Percentiles rank a stretch among this genome's conserved stretches.
phyloP scores from a whole-genome alignment of 2,113 vertebrate species.

The Cygnus atratus region DNA sequence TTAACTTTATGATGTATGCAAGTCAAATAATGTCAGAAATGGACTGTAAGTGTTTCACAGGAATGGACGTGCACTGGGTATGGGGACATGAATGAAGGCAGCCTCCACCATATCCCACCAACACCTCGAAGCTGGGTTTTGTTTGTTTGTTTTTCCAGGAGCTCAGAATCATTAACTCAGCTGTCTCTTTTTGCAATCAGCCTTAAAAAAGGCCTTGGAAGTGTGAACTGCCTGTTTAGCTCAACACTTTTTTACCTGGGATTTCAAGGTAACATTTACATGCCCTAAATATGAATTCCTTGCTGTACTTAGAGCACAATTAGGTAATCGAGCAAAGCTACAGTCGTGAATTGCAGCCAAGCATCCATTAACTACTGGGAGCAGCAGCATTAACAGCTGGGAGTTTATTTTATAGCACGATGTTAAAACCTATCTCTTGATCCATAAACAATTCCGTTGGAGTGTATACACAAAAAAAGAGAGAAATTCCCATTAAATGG shows the following conservation, averaged over 20 bases:
- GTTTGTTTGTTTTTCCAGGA: not conserved
- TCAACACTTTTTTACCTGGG: not conserved
- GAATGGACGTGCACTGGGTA: fast-evolving
- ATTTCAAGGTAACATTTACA: constrained; percentile 36
- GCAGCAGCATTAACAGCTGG: not conserved
- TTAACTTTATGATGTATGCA: fast-evolving
- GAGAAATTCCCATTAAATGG: not conserved
- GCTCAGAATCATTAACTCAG: not conserved
- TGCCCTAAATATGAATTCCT: constrained; percentile 10
- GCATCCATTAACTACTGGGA: constrained; percentile 8
- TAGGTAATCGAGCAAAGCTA: not conserved
- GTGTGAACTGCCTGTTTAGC: not conserved
- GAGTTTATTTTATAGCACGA: not conserved
- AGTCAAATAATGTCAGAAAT: not conserved
- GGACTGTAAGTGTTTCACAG: not conserved
- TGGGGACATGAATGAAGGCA: not conserved
- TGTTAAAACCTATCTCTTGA: not conserved
- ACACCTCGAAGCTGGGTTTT: not conserved
- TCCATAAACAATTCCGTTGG: not conserved
- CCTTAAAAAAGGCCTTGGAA: not conserved
- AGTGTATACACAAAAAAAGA: not conserved
- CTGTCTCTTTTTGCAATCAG: not conserved
- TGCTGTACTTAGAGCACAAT: constrained; percentile 7
- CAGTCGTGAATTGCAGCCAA: not conserved
- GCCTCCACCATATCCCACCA: not conserved